Evolutionary conservation across 2,113 vertebrate genomes (phyloP).

Genomic region (Bos indicus): DNA sequence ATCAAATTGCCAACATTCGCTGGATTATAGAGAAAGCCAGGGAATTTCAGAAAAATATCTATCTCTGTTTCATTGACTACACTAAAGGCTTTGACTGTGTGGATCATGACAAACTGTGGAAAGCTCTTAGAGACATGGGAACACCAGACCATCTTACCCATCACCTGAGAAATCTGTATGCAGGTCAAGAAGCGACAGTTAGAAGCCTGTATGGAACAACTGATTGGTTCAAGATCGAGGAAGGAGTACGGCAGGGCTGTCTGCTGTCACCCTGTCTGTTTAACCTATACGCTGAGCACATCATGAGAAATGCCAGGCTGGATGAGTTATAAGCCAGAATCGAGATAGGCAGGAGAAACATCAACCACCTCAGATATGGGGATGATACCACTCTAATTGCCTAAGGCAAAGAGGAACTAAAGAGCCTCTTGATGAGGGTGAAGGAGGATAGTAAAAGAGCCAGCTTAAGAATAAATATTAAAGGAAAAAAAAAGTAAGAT

Average conservation of each 20-base stretch:
- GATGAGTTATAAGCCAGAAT: background rate
- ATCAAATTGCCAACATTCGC: background rate
- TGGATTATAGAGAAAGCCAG: background rate
- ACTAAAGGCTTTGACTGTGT: background rate
- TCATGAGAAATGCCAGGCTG: background rate
- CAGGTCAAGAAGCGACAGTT: background rate
- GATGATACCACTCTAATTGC: background rate
- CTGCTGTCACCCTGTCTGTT: background rate
- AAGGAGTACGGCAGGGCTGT: accelerated
- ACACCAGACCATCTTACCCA: background rate
- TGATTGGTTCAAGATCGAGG: background rate
- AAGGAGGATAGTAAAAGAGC: background rate
- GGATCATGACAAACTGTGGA: background rate
- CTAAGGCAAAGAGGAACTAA: background rate
- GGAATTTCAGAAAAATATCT: background rate
- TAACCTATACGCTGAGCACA: background rate
- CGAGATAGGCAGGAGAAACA: background rate
- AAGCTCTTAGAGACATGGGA: background rate
- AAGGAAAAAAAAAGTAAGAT: background rate
- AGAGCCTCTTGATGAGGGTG: background rate
- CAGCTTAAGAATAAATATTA: background rate
- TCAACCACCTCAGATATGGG: background rate
- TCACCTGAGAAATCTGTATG: background rate
- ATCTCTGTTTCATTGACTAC: background rate
- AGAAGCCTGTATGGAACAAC: background rate